Evolutionary conservation across 2,888 invertebrate genomes (phyloP), one percentile per base, ranked within the genome.

Genomic region (Parascotia fuliginaria): DNA sequence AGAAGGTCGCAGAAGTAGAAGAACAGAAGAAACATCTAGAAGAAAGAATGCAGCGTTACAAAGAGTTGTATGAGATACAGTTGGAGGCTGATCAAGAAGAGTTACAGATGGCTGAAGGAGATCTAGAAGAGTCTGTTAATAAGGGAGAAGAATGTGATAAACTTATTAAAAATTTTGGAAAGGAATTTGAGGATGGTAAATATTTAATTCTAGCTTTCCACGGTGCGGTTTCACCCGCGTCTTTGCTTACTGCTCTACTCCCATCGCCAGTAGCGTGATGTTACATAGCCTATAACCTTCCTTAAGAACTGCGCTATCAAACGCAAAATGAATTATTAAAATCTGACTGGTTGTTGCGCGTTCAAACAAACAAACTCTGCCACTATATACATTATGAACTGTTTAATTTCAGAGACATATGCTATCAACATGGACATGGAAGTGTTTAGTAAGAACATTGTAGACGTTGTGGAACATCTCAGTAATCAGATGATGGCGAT

Each of bases 161-260:
- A 6, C 73, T 81, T 37, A 56, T 89, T 9, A 73, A 75, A 4
- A 72, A 74, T 12, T 92, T 85, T 60, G 73, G 66, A 5, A 75
- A 83, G n/a, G 79, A 88, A 29, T 79, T 93, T 27, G 77, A 82
- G 0, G 77, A 83, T 43, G 93, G 93, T 87, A 70, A 72, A 50
- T 74, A 13, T 22, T 5, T 3, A 34, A 6, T 3, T 6, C 3
- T 24, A 19, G 5, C n/a, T n/a, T n/a, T n/a, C n/a, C n/a, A n/a
- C n/a, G n/a, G n/a, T n/a, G n/a, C n/a, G n/a, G n/a, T n/a, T n/a
- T n/a, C n/a, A n/a, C n/a, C n/a, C n/a, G n/a, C n/a, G n/a, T n/a
- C n/a, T n/a, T n/a, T n/a, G n/a, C n/a, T n/a, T n/a, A n/a, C n/a
- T n/a, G n/a, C n/a, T n/a, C n/a, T n/a, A n/a, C n/a, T n/a, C n/a